Base-by-base conservation (phyloP, 2,797 vertebrate genomes). In the Lepidocolaptes lacrymiger region DNA sequence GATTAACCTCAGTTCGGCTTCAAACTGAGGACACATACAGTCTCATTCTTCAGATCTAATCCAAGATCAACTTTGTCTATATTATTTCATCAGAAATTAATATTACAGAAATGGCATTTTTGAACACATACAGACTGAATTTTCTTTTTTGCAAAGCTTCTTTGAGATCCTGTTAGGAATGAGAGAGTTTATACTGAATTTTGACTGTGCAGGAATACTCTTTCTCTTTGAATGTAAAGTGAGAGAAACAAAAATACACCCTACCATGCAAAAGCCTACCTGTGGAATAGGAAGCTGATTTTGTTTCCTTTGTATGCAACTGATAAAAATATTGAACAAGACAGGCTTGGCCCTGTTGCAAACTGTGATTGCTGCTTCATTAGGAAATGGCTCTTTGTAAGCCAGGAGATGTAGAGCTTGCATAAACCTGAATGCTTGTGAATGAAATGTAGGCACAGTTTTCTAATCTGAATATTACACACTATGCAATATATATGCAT, bases 341-440 rank as follows among this genome's bases (percentile, higher is more conserved):
- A 36, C 43, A 90, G 49, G 41, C 59, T 96, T 93, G 79, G n/a
- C 66, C 56, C 9, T 79, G 80, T 58, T 89, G 54, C 74, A 91
- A 51, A 61, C 59, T 76, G 79, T 39, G 91, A 63, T 44, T 85
- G 56, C 73, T 83, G 34, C 55, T 95, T 97, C 61, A 61, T 93
- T 94, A 96, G 86, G 64, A 92, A 96, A 80, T 28, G 22, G 34
- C 88, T 92, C 54, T 80, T 93, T 52, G 21, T 67, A 90, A 95
- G 56, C 46, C 36, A 49, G n/a, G 49, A 75, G 68, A 88, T 43
- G 66, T 37, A 91, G 95, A 92, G 44, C 89, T 91, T 87, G 59
- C 77, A 91, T 94, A 96, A 96, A 96, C 88, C 74, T 67, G 52
- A 87, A 62, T 91, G 73, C 71, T 92, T 96, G 74, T 96, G 95